Evolutionary conservation across 2,888 invertebrate genomes (phyloP), one percentile per base, ranked within the genome.

Genomic region (Gastracanthus pulcherrimus): DNA sequence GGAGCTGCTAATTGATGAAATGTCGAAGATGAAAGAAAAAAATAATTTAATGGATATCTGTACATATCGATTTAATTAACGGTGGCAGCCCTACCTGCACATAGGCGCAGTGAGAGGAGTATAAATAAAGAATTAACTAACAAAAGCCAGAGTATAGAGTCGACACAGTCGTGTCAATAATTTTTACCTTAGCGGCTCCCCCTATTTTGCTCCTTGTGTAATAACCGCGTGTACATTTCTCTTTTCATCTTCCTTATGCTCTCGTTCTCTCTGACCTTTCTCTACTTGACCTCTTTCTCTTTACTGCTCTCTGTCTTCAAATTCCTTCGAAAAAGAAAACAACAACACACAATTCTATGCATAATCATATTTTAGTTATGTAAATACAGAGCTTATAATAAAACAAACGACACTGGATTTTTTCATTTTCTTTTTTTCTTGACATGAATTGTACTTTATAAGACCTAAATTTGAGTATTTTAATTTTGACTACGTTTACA

Each of bases 31-130:
- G 16, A 9, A 26, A 31, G 34, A 55, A 34, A 34, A 48, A 6
- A 41, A 41, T n/a, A n/a, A n/a, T n/a, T n/a, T n/a, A n/a, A n/a
- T n/a, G n/a, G n/a, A n/a, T 31, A 41, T 58, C 13, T 31, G 38
- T 23, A 13, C 6, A 74, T 48, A 26, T 72, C 64, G 71, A 64
- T 71, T 78, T 34, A 36, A 67, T 36, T 36, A 67, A 11, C 23
- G 74, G 60, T 82, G 82, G 80, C 75, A 83, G 38, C 70, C 70
- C 66, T 74, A 66, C 31, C 36, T 77, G 80, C 70, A n/a, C 55
- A 36, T 38, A 66, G 74, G 80, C 80, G 77, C 77, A 41, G 80
- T 45, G 51, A 80, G 82, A 83, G 80, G 80, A 80, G 80, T 83
- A 77, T 78, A 78, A 55, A 71, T 76, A 74, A 83, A 72, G 70